A percentile compares a stretch with the other conserved stretches of the same genome.
phyloP scores from a whole-genome alignment of 2,797 vertebrate genomes.

The Numenius phaeopus region DNA sequence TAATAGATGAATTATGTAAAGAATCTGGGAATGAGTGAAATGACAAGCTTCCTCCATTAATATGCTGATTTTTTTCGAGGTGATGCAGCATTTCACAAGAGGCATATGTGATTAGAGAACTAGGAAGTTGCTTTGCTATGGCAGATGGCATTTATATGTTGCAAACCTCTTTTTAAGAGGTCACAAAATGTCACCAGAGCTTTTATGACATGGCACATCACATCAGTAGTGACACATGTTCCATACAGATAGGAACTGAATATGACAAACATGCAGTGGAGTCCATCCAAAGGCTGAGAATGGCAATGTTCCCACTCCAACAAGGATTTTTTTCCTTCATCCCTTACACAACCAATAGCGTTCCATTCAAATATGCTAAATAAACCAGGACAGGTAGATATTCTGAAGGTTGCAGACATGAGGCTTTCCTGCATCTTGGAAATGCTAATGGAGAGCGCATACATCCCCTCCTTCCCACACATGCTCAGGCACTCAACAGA shows the following conservation, averaged over 20 bases:
- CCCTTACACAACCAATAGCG: not conserved
- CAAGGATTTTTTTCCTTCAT: not conserved
- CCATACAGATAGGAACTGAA: not conserved
- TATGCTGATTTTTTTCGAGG: constrained; percentile 19
- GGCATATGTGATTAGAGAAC: not conserved
- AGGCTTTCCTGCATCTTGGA: constrained; percentile 2
- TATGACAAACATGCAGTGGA: constrained; percentile 13
- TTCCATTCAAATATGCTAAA: not conserved
- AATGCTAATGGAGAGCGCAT: not conserved
- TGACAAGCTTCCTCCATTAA: constrained; percentile 42
- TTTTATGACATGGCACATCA: constrained; percentile 44
- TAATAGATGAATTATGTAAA: constrained; percentile 55
- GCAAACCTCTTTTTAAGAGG: constrained; percentile 33
- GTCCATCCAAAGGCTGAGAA: not conserved
- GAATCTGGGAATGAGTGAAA: constrained; percentile 37
- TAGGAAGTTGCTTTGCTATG: not conserved
- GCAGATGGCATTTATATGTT: constrained; percentile 32
- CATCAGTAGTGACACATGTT: constrained; percentile 25
- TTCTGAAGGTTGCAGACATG: not conserved
- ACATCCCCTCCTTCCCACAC: not conserved
- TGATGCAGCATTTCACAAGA: constrained; percentile 52
- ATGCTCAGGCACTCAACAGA: not conserved
- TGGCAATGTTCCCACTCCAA: not conserved
- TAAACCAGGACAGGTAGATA: not conserved
- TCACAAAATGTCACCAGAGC: constrained; percentile 59